Evolutionary conservation across 2,888 invertebrate genomes (phyloP).

Genomic region (Zaprionus lineosus): DNA sequence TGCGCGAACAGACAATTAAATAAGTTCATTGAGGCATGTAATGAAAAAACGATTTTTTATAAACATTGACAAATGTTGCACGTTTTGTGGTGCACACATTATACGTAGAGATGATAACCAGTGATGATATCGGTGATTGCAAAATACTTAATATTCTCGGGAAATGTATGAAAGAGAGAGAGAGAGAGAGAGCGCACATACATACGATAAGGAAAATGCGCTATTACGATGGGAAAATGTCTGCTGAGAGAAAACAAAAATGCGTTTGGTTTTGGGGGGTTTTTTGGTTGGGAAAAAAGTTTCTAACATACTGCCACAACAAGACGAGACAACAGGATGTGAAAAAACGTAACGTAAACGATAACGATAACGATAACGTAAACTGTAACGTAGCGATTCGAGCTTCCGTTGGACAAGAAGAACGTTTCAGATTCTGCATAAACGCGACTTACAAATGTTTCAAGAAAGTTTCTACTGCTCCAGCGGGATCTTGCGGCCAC

Average conservation of each 20-base stretch:
- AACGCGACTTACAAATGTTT: conserved; percentile 83
- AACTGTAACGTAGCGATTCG: conserved; percentile 20
- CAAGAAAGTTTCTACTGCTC: conserved; percentile 82
- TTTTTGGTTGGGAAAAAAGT: conserved; percentile 13
- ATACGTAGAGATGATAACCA: conserved; percentile 4
- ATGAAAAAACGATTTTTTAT: too few relatives aligned
- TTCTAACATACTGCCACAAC: conserved; percentile 52
- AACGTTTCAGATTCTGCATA: conserved; percentile 11
- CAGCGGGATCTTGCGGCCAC: conserved; percentile 82
- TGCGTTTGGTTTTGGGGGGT: neutral
- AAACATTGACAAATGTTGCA: conserved; percentile 24
- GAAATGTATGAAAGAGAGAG: conserved; percentile 18
- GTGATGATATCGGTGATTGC: conserved; percentile 14
- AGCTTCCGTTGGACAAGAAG: conserved; percentile 19
- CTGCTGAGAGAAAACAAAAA: conserved; percentile 16
- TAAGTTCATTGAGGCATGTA: conserved; percentile 29
- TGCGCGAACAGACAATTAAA: conserved; percentile 33
- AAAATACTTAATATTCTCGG: neutral
- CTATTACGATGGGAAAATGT: neutral
- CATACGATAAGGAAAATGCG: too few relatives aligned
- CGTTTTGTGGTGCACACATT: conserved; percentile 38
- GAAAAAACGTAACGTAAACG: conserved; percentile 27
- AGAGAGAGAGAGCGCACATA: conserved; percentile 4
- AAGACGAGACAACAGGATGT: conserved; percentile 50
- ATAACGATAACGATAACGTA: conserved; percentile 28